A percentile compares a stretch with the other conserved stretches of the same genome.
These are phyloP conservation scores for Eucera pruinosa DNA, from an alignment of 2,888 invertebrate species.

Conservation along the genomic window DNA sequence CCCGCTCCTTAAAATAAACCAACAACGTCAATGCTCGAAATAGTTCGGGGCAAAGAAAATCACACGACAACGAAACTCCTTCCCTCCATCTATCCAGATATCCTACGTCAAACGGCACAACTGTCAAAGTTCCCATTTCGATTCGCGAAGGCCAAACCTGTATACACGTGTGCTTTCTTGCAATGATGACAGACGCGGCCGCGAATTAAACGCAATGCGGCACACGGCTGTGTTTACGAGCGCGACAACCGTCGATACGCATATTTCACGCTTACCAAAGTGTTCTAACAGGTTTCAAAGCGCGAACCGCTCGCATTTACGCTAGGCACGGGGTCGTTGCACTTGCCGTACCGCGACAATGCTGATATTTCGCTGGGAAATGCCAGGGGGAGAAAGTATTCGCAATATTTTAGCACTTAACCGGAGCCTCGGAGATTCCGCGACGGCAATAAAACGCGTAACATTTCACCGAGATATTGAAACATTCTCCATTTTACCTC, in stretches of 20 bases:
- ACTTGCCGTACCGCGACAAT: slow-evolving; percentile 60
- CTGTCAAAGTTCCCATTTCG: neutral
- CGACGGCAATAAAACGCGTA: slow-evolving; percentile 57
- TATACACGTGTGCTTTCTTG: neutral
- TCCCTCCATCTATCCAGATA: neutral
- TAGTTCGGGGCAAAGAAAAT: slow-evolving; percentile 6
- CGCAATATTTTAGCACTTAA: slow-evolving; percentile 63
- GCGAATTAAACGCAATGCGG: slow-evolving; percentile 48
- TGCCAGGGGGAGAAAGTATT: slow-evolving; percentile 41
- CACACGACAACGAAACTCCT: neutral
- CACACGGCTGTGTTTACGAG: slow-evolving; percentile 50
- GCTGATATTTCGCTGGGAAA: slow-evolving; percentile 44
- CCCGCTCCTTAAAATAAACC: slow-evolving; percentile 15
- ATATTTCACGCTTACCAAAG: slow-evolving; percentile 43
- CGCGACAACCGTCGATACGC: slow-evolving; percentile 53
- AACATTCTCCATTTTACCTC: slow-evolving; percentile 50
- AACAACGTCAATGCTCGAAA: slow-evolving; percentile 32
- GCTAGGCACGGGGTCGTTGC: slow-evolving; percentile 53
- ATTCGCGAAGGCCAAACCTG: neutral
- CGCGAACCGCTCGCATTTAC: slow-evolving; percentile 44
- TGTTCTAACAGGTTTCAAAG: slow-evolving; percentile 67
- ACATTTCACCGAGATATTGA: slow-evolving; percentile 62
- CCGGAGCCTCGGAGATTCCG: slow-evolving; percentile 44
- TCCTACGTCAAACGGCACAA: neutral
- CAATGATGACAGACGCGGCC: slow-evolving; percentile 26